Percentiles rank a stretch among this genome's conserved stretches.
Evolutionary conservation across 2,797 vertebrate genomes (phyloP).

Genomic region (Delichon dasypus): DNA sequence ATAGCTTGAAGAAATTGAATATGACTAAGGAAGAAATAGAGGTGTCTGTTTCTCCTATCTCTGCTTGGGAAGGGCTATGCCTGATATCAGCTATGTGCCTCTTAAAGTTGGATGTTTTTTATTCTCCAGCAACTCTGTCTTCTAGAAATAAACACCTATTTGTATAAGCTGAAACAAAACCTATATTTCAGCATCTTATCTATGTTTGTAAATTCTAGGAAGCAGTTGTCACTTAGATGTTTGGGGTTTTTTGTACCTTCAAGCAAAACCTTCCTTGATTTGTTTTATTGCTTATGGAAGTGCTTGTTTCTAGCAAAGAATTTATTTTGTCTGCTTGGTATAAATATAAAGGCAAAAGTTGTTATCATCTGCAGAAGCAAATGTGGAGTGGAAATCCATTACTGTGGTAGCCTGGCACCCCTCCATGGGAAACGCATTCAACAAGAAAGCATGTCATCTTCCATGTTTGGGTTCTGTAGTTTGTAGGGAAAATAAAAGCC

Average conservation of each 20-base stretch:
- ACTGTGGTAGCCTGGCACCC: not conserved
- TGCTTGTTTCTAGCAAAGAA: not conserved
- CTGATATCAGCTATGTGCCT: slow-evolving; percentile 40
- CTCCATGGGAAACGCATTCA: not conserved
- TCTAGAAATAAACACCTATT: slow-evolving; percentile 1
- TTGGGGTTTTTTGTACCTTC: not conserved
- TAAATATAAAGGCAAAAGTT: not conserved
- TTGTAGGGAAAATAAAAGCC: not conserved
- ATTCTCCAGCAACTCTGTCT: slow-evolving; percentile 29
- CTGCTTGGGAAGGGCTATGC: not conserved
- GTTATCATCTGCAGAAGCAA: not conserved
- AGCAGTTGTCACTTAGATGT: not conserved
- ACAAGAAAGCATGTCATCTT: not conserved
- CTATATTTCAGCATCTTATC: slow-evolving; percentile 12
- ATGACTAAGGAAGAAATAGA: not conserved
- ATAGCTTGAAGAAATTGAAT: not conserved
- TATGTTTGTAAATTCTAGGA: slow-evolving; percentile 20
- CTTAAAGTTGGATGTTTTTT: slow-evolving; percentile 9
- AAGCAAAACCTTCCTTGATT: not conserved
- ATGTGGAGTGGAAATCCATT: slow-evolving; percentile 7
- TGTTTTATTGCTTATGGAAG: not conserved
- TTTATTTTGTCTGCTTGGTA: not conserved
- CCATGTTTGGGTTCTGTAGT: not conserved
- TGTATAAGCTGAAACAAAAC: slow-evolving; percentile 40
- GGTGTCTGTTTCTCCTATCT: not conserved